Conservation (phyloP, 2,113 vertebrate genomes). For the Nyctibius bracteatus region DNA sequence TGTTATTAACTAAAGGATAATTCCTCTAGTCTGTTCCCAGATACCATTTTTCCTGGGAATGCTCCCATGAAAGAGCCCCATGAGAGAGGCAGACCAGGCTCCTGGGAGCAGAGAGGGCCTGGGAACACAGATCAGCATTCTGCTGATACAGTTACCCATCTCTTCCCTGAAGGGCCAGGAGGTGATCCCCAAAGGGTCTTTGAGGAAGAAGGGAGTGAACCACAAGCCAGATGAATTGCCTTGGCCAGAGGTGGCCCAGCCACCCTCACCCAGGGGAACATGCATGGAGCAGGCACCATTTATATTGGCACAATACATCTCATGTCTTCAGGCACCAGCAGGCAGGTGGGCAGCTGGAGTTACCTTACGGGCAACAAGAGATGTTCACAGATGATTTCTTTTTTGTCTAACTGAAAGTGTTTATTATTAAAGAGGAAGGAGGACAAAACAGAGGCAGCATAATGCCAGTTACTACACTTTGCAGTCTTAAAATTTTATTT, state of each 20-base stretch:
- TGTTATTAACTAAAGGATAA: background rate
- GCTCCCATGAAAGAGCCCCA: background rate
- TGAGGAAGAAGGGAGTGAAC: background rate
- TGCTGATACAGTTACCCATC: background rate
- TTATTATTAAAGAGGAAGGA: background rate
- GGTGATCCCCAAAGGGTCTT: background rate
- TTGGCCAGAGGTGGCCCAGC: background rate
- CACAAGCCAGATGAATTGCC: background rate
- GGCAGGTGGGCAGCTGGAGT: background rate
- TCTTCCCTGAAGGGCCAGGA: background rate
- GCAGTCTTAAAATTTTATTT: background rate
- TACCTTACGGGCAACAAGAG: background rate
- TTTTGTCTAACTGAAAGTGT: background rate
- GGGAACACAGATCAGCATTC: background rate
- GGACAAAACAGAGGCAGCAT: background rate
- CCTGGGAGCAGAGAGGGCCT: background rate
- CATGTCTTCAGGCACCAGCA: background rate
- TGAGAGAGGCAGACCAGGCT: background rate
- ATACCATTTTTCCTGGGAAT: background rate
- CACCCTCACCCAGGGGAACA: background rate
- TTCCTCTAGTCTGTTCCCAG: background rate
- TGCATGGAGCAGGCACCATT: background rate
- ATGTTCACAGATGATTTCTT: background rate
- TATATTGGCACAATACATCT: background rate
- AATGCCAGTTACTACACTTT: background rate